Percentiles rank a stretch among this genome's conserved stretches.
Evolutionary conservation across 2,888 invertebrate species (phyloP).

Genomic region (Aromia moschata): DNA sequence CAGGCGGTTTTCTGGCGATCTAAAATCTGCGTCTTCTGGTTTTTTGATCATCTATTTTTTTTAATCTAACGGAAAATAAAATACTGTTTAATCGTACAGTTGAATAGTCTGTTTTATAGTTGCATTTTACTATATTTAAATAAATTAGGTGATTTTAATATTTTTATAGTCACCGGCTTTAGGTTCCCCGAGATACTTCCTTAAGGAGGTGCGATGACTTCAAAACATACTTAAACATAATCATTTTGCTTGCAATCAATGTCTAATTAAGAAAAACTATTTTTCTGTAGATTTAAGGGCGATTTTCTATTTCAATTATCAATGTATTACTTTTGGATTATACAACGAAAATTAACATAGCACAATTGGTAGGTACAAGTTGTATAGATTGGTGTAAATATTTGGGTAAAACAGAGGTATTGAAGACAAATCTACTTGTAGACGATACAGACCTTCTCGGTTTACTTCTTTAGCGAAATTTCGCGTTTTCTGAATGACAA

Average conservation of each 20-base stretch:
- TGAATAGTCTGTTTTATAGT: conserved; percentile 34
- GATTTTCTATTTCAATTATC: too few relatives aligned
- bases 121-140: conserved; percentile 40
- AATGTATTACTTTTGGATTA: too few relatives aligned
- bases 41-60: conserved; percentile 35
- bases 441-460: too few relatives aligned
- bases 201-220: conserved; percentile 20
- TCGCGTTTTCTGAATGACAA: too few relatives aligned
- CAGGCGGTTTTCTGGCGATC: conserved; percentile 30
- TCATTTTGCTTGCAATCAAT: conserved; percentile 29
- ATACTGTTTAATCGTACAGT: conserved; percentile 17
- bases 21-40: conserved; percentile 26
- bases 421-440: too few relatives aligned
- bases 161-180: conserved; percentile 30
- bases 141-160: conserved; percentile 32
- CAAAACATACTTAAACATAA: conserved; percentile 35
- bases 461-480: too few relatives aligned
- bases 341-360: too few relatives aligned
- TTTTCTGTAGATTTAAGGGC: too few relatives aligned
- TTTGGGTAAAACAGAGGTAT: too few relatives aligned
- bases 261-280: conserved; percentile 21
- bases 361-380: too few relatives aligned
- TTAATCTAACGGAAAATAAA: conserved; percentile 12
- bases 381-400: too few relatives aligned
- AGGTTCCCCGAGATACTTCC: conserved; percentile 24